Base-by-base conservation (phyloP, 2,113 vertebrate species). In the Ageneiosus marmoratus region DNA sequence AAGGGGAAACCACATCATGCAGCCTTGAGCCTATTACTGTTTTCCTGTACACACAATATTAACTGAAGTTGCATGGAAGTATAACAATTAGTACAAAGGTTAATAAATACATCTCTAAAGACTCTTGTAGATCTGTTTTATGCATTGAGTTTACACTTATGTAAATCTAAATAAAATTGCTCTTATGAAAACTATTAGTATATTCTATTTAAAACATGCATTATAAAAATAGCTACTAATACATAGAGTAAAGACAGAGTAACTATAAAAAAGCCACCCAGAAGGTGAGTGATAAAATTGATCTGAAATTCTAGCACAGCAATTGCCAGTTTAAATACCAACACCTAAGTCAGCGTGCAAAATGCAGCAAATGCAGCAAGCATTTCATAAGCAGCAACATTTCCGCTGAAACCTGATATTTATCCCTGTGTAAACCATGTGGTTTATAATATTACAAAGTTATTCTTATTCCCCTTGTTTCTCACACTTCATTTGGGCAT, bases 401-500 rank as follows among this genome's bases (percentile, higher is more conserved):
- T 94, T 93, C 92, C 85, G 90, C 81, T 83, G 93, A 93, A 94
- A 95, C 84, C 8, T 72, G 90, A 94, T 90, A 90, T 91, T 93
- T 90, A 93, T 94, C 92, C 92, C 81, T 89, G 89, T 90, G 92
- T 93, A 93, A 93, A 94, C 91, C 89, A 80, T 91, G 91, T 91
- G 88, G 84, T 91, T 92, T 90, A 92, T 92, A 90, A 91, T 91
- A 90, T 93, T 92, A 93, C 90, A 88, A 90, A 92, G 90, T 92
- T 89, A 87, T 92, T 90, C 90, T 92, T 92, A 91, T 90, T 92
- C 91, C 86, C 88, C 84, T 88, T 87, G 89, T 93, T 94, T 94
- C 93, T 94, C 93, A 94, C 93, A 93, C 93, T 92, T 93, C 86
- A 90, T 94, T 94, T 93, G 90, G 89, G 91, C 89, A 91, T 91